Percentiles rank a stretch among this genome's conserved stretches.
Conservation (phyloP, 2,797 vertebrate genomes). For the Botia kubotai region DNA sequence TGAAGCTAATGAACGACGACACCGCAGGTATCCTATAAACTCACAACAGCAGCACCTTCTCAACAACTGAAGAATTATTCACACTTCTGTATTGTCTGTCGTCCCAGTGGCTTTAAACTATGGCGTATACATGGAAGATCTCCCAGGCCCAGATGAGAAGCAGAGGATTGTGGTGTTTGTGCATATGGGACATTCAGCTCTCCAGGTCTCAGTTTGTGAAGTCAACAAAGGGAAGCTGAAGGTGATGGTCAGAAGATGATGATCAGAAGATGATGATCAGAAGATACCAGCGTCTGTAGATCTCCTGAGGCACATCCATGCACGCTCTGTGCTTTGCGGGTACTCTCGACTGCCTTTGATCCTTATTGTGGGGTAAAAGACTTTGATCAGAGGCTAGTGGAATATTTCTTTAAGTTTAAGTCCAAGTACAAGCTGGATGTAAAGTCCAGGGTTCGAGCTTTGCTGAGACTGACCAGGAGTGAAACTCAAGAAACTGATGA, state of each 20-base stretch:
- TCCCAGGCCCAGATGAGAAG: slow-evolving; percentile 71
- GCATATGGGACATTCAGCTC: slow-evolving; percentile 82
- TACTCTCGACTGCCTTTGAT: slow-evolving; percentile 83
- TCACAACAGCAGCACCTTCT: background rate
- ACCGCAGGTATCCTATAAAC: slow-evolving; percentile 76
- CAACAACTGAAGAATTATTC: slow-evolving; percentile 7
- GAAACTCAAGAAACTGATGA: slow-evolving; percentile 85
- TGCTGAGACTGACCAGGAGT: slow-evolving; percentile 82
- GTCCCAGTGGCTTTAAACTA: slow-evolving; percentile 81
- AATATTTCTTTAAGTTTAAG: slow-evolving; percentile 84
- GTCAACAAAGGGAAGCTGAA: slow-evolving; percentile 83
- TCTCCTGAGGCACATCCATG: background rate
- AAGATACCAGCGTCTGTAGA: background rate
- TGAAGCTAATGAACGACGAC: slow-evolving; percentile 84
- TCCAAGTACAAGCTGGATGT: slow-evolving; percentile 80
- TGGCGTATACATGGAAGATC: slow-evolving; percentile 72
- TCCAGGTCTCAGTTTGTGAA: slow-evolving; percentile 82
- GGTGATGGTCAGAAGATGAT: slow-evolving; percentile 62
- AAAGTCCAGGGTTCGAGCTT: slow-evolving; percentile 77
- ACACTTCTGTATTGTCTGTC: slow-evolving; percentile 23
- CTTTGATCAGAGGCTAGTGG: slow-evolving; percentile 81
- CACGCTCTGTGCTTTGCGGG: slow-evolving; percentile 63
- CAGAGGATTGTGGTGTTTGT: slow-evolving; percentile 80
- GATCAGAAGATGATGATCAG: too few species aligned
- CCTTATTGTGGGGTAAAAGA: slow-evolving; percentile 80